Evolutionary conservation across 1,140 invertebrate species (phyloP).

Genomic region (Drosophila biarmipes): DNA sequence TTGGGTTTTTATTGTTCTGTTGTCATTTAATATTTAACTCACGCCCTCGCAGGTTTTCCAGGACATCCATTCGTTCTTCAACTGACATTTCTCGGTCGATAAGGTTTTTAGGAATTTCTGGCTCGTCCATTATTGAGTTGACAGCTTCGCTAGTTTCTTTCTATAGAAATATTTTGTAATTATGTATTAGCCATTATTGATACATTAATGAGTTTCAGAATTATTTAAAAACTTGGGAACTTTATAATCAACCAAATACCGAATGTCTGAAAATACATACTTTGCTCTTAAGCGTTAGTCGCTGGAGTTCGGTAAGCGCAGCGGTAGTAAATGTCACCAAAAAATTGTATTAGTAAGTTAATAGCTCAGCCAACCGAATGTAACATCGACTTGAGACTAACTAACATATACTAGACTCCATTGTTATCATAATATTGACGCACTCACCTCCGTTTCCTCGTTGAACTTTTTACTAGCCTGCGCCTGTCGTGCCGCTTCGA

Average conservation of each 20-base stretch:
- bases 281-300: constrained; percentile 38
- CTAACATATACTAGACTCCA: too few relatives aligned
- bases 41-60: constrained; percentile 69
- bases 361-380: background rate
- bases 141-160: constrained; percentile 82
- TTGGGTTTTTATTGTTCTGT: background rate
- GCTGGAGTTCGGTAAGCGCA: constrained; percentile 34
- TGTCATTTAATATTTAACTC: constrained; percentile 10
- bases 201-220: background rate
- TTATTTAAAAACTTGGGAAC: background rate
- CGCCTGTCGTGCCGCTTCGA: constrained; percentile 66
- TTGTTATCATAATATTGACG: too few relatives aligned
- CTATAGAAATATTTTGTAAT: constrained; percentile 34
- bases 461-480: constrained; percentile 70
- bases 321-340: constrained; percentile 1
- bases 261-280: constrained; percentile 52
- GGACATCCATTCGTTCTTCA: constrained; percentile 66
- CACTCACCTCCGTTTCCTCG: constrained; percentile 75
- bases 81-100: constrained; percentile 63
- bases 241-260: constrained; percentile 13
- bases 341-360: constrained; percentile 14
- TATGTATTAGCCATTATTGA: background rate
- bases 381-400: background rate
- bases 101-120: constrained; percentile 12
- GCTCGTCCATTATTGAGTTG: constrained; percentile 78